Conservation (phyloP, 2,113 vertebrate genomes). For the Chloebia gouldiae region DNA sequence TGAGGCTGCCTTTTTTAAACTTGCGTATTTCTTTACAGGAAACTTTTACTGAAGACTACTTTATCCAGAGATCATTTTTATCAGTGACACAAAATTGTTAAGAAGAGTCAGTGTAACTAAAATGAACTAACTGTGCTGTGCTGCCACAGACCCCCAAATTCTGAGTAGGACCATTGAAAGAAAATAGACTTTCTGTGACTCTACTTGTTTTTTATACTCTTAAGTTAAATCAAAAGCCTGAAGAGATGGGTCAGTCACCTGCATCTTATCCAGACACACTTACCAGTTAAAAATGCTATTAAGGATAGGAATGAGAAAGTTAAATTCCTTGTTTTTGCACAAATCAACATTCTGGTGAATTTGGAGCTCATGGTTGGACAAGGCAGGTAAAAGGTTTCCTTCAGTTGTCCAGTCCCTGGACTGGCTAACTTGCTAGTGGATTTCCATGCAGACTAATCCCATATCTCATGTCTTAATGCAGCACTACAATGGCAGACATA, state of each 20-base stretch:
- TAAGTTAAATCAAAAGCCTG: not conserved
- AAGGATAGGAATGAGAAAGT: not conserved
- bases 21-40: not conserved
- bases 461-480: accelerated
- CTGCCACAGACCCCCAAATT: not conserved
- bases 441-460: not conserved
- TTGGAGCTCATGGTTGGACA: not conserved
- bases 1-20: not conserved
- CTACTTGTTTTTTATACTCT: not conserved
- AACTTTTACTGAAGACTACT: not conserved
- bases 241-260: not conserved
- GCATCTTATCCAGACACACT: not conserved
- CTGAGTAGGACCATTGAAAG: not conserved
- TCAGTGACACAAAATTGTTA: not conserved
- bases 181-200: not conserved
- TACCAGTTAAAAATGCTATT: not conserved
- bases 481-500: not conserved
- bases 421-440: not conserved
- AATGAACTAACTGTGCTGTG: not conserved
- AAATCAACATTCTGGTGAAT: not conserved
- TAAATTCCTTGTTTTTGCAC: not conserved
- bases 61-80: not conserved
- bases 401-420: accelerated
- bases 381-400: not conserved
- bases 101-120: not conserved